A percentile compares a stretch with the other conserved stretches of the same genome.
Evolutionary conservation across 2,113 vertebrate species (phyloP).

Genomic region (Pteropus alecto): DNA sequence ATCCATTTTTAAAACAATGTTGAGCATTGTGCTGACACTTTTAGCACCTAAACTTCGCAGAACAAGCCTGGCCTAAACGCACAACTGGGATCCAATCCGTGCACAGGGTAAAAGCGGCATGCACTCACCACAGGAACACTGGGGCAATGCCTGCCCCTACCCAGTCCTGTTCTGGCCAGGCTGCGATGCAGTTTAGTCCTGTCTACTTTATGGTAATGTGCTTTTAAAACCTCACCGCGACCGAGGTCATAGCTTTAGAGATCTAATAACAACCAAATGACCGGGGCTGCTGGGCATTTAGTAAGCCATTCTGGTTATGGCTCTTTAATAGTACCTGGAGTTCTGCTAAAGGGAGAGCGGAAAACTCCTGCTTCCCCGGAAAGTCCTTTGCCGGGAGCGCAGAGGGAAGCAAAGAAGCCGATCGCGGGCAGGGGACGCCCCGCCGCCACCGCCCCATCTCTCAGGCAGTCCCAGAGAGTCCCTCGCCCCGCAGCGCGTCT

Average conservation of each 20-base stretch:
- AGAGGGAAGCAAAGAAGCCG: not conserved
- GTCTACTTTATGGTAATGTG: slow-evolving; percentile 73
- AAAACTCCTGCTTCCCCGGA: slow-evolving; percentile 45
- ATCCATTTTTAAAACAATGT: not conserved
- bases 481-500: not conserved
- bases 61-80: slow-evolving; percentile 34
- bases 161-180: slow-evolving; percentile 23
- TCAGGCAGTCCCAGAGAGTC: not conserved
- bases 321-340: slow-evolving; percentile 75
- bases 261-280: slow-evolving; percentile 84
- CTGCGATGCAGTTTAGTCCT: slow-evolving; percentile 72
- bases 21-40: slow-evolving; percentile 18
- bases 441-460: slow-evolving; percentile 13
- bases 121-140: not conserved
- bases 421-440: not conserved
- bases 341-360: slow-evolving; percentile 18
- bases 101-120: not conserved
- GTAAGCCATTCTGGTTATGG: slow-evolving; percentile 69
- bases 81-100: not conserved
- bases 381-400: slow-evolving; percentile 27
- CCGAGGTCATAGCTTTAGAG: slow-evolving; percentile 79
- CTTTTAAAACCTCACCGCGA: slow-evolving; percentile 78
- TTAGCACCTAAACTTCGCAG: slow-evolving; percentile 52
- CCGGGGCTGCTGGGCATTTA: slow-evolving; percentile 65
- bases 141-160: slow-evolving; percentile 4